Base-by-base conservation (phyloP, 35 echinoderm and acorn worm genomes). In the Amphiura filiformis region DNA sequence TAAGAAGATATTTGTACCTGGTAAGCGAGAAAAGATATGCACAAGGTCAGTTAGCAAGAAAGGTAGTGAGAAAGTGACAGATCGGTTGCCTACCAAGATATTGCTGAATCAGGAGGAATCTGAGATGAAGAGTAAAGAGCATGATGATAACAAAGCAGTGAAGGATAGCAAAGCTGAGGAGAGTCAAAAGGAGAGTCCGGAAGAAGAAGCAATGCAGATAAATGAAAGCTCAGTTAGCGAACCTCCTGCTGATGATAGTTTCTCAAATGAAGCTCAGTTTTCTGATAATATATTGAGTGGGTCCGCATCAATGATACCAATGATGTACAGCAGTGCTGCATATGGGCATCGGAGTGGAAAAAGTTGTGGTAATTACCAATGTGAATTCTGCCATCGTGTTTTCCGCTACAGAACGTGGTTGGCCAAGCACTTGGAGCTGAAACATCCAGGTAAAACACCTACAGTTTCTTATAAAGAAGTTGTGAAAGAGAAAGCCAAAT, bases 361-460 rank as follows among this genome's bases (percentile, higher is more conserved):
- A n/a, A 70, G 28, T n/a, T 18, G 28, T 30, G 61, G 61, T 15
- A 26, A 5, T 1, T 70, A 70, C 26, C 61, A 70, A 70, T 70
- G 61, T 70, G 61, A 70, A 70, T 70, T 70, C 26, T 70, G 61
- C 61, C 61, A 70, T n/a, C 61, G 61, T 70, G 28, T 70, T 26
- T 70, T 70, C 26, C 61, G 61, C 28, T 70, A 70, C 61, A 70
- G 26, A n/a, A 70, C 28, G 2, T 70, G 61, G 61, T 23, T 70
- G 28, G 3, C 15, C 15, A 70, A n/a, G 61, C 61, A 70, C 28
- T 70, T 70, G 61, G 61, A 70, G 15, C 2, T n/a, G 26, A 70
- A 70, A n/a, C 61, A 70, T 30, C 61, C 61, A 13, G 61, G 61
- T 4, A 5, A 70, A 23, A 70, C 61, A 70, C 61, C 61, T 26